Conservation (phyloP, 2,797 vertebrate species). For the Helicolenus hilgendorfi region DNA sequence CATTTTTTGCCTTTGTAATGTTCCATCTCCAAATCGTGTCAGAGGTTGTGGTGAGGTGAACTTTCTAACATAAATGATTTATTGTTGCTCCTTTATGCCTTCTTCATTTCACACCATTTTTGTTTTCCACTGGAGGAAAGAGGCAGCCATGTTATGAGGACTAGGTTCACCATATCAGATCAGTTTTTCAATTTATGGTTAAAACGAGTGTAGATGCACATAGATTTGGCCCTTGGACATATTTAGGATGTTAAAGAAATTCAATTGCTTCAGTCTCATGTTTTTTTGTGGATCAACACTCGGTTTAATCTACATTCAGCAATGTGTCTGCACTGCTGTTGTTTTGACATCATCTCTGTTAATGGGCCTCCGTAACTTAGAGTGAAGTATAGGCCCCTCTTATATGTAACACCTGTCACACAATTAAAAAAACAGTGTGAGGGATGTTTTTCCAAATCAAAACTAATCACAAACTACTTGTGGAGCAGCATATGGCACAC, state of each 20-base stretch:
- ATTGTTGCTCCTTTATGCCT: not conserved
- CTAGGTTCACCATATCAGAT: not conserved
- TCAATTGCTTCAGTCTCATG: not conserved
- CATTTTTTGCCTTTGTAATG: conserved; percentile 29
- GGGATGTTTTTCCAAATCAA: conserved; percentile 12
- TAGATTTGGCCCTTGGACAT: not conserved
- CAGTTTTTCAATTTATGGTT: not conserved
- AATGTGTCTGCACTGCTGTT: not conserved
- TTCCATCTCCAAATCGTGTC: conserved; percentile 20
- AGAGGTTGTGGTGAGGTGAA: conserved; percentile 6
- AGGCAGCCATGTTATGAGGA: not conserved
- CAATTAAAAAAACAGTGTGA: conserved; percentile 22
- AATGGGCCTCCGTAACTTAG: not conserved
- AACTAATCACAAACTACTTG: conserved; percentile 24
- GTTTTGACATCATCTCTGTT: not conserved
- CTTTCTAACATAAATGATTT: conserved; percentile 18
- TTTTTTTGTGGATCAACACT: not conserved
- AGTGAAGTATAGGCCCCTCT: not conserved
- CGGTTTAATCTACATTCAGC: not conserved
- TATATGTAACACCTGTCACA: conserved; percentile 39
- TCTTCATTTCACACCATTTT: conserved; percentile 6
- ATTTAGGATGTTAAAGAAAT: not conserved
- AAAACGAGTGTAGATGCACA: not conserved
- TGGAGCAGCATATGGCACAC: conserved; percentile 16
- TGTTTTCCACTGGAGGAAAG: not conserved